Evolutionary conservation across 2,113 vertebrate genomes (phyloP).

Genomic region (Gila orcuttii): DNA sequence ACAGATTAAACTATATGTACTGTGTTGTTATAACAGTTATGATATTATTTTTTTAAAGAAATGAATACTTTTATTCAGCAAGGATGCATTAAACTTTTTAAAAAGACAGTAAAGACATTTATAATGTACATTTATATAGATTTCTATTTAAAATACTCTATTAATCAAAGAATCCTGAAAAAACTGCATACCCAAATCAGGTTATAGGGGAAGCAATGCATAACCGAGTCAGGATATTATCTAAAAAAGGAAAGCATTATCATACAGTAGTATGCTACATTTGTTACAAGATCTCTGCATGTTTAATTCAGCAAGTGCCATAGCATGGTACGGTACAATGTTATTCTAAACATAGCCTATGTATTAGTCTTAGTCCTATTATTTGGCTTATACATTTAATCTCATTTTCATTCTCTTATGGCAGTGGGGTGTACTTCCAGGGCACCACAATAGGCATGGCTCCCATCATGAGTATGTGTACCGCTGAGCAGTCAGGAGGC

Average conservation of each 20-base stretch:
- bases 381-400: background rate
- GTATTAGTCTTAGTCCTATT: constrained; percentile 19
- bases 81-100: background rate
- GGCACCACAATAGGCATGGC: constrained; percentile 98
- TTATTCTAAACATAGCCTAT: background rate
- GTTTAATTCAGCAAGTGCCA: background rate
- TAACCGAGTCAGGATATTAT: too few relatives aligned
- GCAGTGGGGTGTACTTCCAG: constrained; percentile 92
- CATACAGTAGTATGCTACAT: background rate
- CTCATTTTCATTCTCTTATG: constrained; percentile 51
- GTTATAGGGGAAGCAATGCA: too few relatives aligned
- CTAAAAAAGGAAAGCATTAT: too few relatives aligned
- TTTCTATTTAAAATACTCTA: background rate
- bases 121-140: background rate
- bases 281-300: background rate
- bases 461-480: constrained; percentile 99
- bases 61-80: background rate
- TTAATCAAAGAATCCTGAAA: background rate
- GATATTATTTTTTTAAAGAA: too few relatives aligned
- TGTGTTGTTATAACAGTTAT: too few relatives aligned
- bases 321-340: background rate
- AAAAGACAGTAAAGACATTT: background rate
- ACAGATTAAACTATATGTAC: background rate
- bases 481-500: constrained; percentile 92
- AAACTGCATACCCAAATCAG: background rate